Conservation (phyloP, 2,797 vertebrate species). For the Gobio occitaniae region DNA sequence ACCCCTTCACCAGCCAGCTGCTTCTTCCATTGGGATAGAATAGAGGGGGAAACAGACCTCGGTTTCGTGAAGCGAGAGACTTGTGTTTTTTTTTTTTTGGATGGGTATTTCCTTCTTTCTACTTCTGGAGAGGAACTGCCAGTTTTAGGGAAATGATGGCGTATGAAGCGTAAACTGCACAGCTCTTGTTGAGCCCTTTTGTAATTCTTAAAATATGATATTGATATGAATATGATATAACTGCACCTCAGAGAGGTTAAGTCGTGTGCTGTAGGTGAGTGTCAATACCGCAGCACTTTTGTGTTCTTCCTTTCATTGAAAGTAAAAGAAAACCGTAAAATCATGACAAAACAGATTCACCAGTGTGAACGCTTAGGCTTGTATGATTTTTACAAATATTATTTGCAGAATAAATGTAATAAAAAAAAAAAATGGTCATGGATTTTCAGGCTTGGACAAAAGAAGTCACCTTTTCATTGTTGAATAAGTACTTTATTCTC, state of each 20-base stretch:
- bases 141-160: conserved; percentile 48
- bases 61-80: neutral
- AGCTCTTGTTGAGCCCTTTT: conserved; percentile 63
- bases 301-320: conserved; percentile 44
- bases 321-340: conserved; percentile 70
- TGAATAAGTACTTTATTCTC: conserved; percentile 85
- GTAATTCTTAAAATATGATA: conserved; percentile 51
- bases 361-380: conserved; percentile 73
- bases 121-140: conserved; percentile 37
- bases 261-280: conserved; percentile 67
- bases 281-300: conserved; percentile 73
- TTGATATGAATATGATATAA: neutral
- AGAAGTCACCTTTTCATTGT: conserved; percentile 60
- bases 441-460: conserved; percentile 8
- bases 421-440: neutral
- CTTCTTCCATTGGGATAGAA: conserved; percentile 30
- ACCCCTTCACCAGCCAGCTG: conserved; percentile 60
- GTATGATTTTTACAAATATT: conserved; percentile 81
- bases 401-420: conserved; percentile 81
- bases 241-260: conserved; percentile 50
- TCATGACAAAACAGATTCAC: conserved; percentile 61
- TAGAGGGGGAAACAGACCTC: neutral
- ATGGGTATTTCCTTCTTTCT: conserved; percentile 55
- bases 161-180: conserved; percentile 66
- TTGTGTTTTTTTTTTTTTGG: conserved; percentile 19